These are phyloP conservation scores for Saturnia pavonia DNA, from an alignment of 2,888 invertebrate genomes.

Conservation along the genomic window DNA sequence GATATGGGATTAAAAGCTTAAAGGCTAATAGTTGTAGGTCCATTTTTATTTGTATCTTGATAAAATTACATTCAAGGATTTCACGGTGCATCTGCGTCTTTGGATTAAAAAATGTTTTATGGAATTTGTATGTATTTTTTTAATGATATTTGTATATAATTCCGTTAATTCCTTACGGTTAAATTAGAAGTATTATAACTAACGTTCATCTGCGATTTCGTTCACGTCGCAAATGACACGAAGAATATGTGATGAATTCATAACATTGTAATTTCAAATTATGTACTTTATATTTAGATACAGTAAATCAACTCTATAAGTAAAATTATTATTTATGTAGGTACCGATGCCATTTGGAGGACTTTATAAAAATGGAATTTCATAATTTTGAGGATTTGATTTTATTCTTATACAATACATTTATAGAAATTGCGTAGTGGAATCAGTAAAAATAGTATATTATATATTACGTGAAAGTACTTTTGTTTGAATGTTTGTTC, in stretches of 20 bases:
- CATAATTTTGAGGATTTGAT: too few species aligned
- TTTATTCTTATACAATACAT: too few species aligned
- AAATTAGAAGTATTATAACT: background rate
- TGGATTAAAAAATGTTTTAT: slow-evolving; percentile 5
- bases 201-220: background rate
- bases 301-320: too few species aligned
- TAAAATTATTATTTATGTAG: too few species aligned
- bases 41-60: slow-evolving; percentile 26
- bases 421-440: too few species aligned
- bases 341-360: too few species aligned
- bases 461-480: too few species aligned
- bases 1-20: slow-evolving; percentile 35
- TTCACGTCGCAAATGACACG: background rate
- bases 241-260: background rate
- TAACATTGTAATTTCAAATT: background rate
- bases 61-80: background rate
- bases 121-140: background rate
- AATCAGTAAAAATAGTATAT: too few species aligned
- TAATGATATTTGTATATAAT: background rate
- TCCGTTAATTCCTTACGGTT: background rate
- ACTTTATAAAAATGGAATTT: too few species aligned
- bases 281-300: too few species aligned
- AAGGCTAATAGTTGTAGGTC: slow-evolving; percentile 23
- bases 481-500: too few species aligned
- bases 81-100: slow-evolving; percentile 2